phyloP scores from a whole-genome alignment of 30 jellyfish, hydroid and myxozoan genomes.

The Pseudorhiza aurosa region DNA sequence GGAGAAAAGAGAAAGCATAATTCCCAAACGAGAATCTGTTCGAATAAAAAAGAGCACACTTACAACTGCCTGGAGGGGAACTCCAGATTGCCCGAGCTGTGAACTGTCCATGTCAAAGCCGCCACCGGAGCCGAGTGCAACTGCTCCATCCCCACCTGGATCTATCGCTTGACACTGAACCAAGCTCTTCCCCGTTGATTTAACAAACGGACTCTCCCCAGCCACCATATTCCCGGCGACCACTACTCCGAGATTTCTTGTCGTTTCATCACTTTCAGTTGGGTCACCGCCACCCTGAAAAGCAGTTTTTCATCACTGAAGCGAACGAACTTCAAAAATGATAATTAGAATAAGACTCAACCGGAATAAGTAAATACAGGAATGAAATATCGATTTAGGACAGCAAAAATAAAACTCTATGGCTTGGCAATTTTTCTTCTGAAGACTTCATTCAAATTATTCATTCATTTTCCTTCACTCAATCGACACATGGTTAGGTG shows the following conservation, averaged over 20 bases:
- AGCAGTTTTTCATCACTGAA: too few relatives aligned
- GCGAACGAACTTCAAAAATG: not conserved
- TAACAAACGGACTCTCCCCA: slow-evolving; percentile 63
- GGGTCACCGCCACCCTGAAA: slow-evolving; percentile 67
- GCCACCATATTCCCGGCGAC: slow-evolving; percentile 78
- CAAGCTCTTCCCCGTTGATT: slow-evolving; percentile 36
- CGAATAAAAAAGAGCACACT: too few relatives aligned
- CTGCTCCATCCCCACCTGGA: slow-evolving; percentile 50
- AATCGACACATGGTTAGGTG: too few relatives aligned
- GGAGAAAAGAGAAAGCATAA: too few relatives aligned
- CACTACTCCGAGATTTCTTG: slow-evolving; percentile 15
- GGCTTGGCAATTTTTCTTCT: too few relatives aligned
- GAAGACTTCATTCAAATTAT: too few relatives aligned
- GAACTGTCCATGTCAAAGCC: slow-evolving; percentile 50
- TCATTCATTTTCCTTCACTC: too few relatives aligned
- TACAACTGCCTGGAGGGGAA: slow-evolving; percentile 63
- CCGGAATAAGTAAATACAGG: too few relatives aligned
- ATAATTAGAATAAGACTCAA: too few relatives aligned
- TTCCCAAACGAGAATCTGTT: too few relatives aligned
- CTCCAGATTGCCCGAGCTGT: slow-evolving; percentile 29
- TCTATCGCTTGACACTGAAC: slow-evolving; percentile 35
- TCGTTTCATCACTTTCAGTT: slow-evolving; percentile 19
- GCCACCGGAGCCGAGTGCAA: slow-evolving; percentile 45
- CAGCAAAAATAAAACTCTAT: too few relatives aligned
- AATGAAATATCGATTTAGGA: too few relatives aligned